phyloP scores from a whole-genome alignment of 2,888 invertebrate genomes.

The Amphipyra tragopoginis region DNA sequence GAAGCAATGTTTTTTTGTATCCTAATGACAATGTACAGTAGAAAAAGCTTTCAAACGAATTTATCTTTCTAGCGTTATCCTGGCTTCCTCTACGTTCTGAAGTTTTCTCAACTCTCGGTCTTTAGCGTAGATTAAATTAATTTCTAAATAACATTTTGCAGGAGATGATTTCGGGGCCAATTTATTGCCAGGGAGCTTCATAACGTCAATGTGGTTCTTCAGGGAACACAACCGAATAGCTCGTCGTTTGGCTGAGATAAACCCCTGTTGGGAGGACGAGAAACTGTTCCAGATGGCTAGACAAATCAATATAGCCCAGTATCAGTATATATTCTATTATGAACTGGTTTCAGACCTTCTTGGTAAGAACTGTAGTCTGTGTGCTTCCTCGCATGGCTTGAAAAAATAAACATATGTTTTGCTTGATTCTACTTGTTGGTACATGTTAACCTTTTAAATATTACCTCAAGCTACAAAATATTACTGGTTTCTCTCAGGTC shows the following conservation, averaged over 20 bases:
- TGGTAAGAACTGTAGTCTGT: constrained; percentile 86
- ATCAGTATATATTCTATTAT: constrained; percentile 94
- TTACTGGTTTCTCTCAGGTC: constrained; percentile 46
- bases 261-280: constrained; percentile 96
- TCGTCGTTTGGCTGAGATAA: constrained; percentile 91
- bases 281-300: constrained; percentile 91
- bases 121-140: too few relatives aligned
- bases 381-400: too few relatives aligned
- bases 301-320: constrained; percentile 93
- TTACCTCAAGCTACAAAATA: background rate
- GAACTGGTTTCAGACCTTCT: constrained; percentile 94
- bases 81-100: too few relatives aligned
- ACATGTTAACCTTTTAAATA: too few relatives aligned
- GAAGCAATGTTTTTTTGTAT: too few relatives aligned
- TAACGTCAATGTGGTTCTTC: constrained; percentile 65
- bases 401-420: too few relatives aligned
- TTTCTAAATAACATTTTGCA: constrained; percentile 10
- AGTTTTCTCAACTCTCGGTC: too few relatives aligned
- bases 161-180: constrained; percentile 56
- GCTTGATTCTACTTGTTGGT: too few relatives aligned
- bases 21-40: too few relatives aligned
- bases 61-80: too few relatives aligned
- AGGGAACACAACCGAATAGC: constrained; percentile 95
- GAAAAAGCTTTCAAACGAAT: too few relatives aligned
- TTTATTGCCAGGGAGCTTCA: constrained; percentile 54